A percentile compares a stretch with the other conserved stretches of the same genome.
Conservation (phyloP, 2,797 vertebrate genomes). For the Macroramphosus scolopax region DNA sequence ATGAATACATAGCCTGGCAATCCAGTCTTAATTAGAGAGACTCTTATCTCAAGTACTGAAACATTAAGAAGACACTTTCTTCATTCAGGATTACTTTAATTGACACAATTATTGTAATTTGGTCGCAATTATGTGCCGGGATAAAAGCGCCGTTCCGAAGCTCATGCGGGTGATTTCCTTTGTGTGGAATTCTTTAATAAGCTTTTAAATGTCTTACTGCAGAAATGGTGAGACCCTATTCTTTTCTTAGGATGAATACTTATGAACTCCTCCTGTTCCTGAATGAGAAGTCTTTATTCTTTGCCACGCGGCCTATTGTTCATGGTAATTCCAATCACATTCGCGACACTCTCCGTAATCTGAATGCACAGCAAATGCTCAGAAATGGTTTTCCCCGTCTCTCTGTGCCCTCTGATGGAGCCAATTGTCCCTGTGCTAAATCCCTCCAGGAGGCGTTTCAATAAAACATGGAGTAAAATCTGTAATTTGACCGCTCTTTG, state of each 20-base stretch:
- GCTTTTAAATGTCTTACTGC: slow-evolving; percentile 79
- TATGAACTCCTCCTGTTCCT: slow-evolving; percentile 67
- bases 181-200: slow-evolving; percentile 86
- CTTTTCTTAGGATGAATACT: slow-evolving; percentile 70
- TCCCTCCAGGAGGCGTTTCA: slow-evolving; percentile 56
- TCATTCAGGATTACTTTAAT: slow-evolving; percentile 99
- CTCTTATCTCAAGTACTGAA: slow-evolving; percentile 90
- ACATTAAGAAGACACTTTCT: slow-evolving; percentile 98
- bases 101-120: slow-evolving; percentile 99
- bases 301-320: slow-evolving; percentile 30
- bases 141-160: slow-evolving; percentile 92
- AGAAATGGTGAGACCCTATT: slow-evolving; percentile 73
- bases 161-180: slow-evolving; percentile 82
- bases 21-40: slow-evolving; percentile 93
- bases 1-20: slow-evolving; percentile 88
- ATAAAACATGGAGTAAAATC: slow-evolving; percentile 48
- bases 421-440: slow-evolving; percentile 48
- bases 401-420: slow-evolving; percentile 32
- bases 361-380: slow-evolving; percentile 35
- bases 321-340: slow-evolving; percentile 43
- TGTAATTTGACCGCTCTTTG: slow-evolving; percentile 53
- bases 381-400: slow-evolving; percentile 19
- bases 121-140: slow-evolving; percentile 91
- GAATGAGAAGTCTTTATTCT: slow-evolving; percentile 65
- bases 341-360: slow-evolving; percentile 39